Base-by-base conservation (phyloP, 1,140 invertebrate genomes). In the Samia ricini region DNA sequence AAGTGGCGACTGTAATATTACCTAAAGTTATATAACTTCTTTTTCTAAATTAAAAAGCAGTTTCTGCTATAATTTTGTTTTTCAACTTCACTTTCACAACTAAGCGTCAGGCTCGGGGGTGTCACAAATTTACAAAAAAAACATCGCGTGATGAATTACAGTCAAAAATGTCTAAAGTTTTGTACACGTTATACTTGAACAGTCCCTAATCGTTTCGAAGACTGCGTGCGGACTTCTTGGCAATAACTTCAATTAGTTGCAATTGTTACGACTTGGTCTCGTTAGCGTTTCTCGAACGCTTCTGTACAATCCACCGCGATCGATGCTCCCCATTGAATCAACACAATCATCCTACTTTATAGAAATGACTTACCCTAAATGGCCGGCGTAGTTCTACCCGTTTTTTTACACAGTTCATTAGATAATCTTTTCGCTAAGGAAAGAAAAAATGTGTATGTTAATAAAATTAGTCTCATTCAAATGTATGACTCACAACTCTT, bases 271-370 rank as follows among this genome's bases (percentile, higher is more conserved):
- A 33, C 24, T 56, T 20, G 24, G 21, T 68, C 68, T 85, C 77
- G 80, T 84, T 85, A 83, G 71, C 69, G 73, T 79, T 80, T 61
- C 51, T 73, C 66, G 64, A 79, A 68, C 70, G 63, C 77, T 76
- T 80, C 77, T 73, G 74, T 61, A 61, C 66, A 71, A 75, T 69
- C 69, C 66, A 61, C 69, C 65, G 73, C 79, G 79, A 85, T 83
- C 70, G 78, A 85, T 85, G 80, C 68, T n/a, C n/a, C 61, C 80
- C 76, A 85, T 88, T 85, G 83, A 85, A 72, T 72, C 72, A 71
- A 54, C 73, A 68, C 70, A 84, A 81, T 81, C 71, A 83, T 78
- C 74, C 75, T 68, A 69, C 72, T 73, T 76, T 74, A 79, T 79
- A 75, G 78, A 76, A 83, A 79, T 80, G 61, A 60, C 66, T 66